These are phyloP conservation scores for Tetranychus truncatus DNA, from an alignment of 2,888 invertebrate species.

Conservation along the genomic window DNA sequence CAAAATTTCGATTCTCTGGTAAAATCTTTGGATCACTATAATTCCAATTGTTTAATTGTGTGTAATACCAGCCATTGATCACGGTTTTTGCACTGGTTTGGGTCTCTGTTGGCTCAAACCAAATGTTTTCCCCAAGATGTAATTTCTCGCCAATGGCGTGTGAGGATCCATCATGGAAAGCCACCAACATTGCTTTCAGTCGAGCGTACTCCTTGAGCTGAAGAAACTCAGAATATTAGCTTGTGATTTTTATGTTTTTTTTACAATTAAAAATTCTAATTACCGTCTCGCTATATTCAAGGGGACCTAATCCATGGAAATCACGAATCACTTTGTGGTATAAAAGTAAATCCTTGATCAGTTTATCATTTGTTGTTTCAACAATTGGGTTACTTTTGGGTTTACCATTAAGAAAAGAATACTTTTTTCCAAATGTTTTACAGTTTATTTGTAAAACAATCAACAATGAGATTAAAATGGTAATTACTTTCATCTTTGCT, in stretches of 20 bases:
- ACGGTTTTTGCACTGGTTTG: background rate
- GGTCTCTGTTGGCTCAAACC: background rate
- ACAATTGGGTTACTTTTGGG: background rate
- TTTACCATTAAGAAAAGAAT: background rate
- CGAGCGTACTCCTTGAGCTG: background rate
- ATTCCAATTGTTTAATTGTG: background rate
- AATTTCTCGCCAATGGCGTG: background rate
- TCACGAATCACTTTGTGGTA: background rate
- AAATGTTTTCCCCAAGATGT: background rate
- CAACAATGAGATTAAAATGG: background rate
- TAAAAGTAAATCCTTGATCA: background rate
- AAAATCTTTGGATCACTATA: background rate
- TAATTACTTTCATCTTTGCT: no score
- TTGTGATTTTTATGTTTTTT: no score
- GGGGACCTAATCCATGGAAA: background rate
- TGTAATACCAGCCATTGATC: background rate
- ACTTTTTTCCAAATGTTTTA: background rate
- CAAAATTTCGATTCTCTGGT: slow-evolving; percentile 2
- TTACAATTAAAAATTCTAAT: background rate
- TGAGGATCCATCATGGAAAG: background rate
- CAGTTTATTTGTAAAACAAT: background rate
- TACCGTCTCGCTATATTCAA: background rate
- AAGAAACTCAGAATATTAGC: background rate
- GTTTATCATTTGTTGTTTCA: background rate
- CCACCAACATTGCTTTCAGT: background rate